These are phyloP conservation scores for Clistopyga incitator DNA, from an alignment of 2,888 invertebrate species.

Conservation along the genomic window DNA sequence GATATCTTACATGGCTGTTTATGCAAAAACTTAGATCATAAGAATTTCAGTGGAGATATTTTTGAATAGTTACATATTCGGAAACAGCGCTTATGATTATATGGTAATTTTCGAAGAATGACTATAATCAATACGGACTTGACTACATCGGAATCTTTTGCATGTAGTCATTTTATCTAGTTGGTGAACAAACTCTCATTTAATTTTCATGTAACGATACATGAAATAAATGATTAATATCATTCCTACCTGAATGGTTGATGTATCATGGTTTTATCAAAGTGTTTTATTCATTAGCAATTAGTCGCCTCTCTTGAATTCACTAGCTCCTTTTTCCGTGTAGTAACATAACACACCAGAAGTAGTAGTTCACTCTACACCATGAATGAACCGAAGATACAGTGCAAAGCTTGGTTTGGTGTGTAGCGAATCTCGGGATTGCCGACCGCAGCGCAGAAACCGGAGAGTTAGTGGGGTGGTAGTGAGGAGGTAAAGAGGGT, in stretches of 20 bases:
- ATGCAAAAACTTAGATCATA: too few species aligned
- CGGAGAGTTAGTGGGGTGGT: neutral
- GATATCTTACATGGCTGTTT: too few species aligned
- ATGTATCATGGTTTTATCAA: slow-evolving; percentile 10
- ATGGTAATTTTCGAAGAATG: too few species aligned
- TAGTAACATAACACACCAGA: neutral
- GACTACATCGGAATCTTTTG: too few species aligned
- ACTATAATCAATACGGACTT: too few species aligned
- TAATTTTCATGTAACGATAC: neutral
- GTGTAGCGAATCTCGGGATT: slow-evolving; percentile 37
- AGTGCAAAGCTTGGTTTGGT: slow-evolving; percentile 38
- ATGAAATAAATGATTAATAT: neutral
- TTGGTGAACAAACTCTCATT: too few species aligned
- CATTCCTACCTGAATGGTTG: neutral
- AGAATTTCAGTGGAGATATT: too few species aligned
- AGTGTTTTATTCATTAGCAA: slow-evolving; percentile 41
- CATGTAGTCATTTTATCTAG: too few species aligned
- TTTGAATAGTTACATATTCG: too few species aligned
- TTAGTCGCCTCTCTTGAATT: slow-evolving; percentile 22
- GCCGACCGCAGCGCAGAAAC: slow-evolving; percentile 36
- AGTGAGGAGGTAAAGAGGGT: neutral
- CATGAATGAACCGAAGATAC: slow-evolving; percentile 25
- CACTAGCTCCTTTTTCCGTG: neutral
- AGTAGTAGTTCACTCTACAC: neutral
- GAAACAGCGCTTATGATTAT: too few species aligned